Base-by-base conservation (phyloP, 2,888 invertebrate species). In the Athalia rosae region DNA sequence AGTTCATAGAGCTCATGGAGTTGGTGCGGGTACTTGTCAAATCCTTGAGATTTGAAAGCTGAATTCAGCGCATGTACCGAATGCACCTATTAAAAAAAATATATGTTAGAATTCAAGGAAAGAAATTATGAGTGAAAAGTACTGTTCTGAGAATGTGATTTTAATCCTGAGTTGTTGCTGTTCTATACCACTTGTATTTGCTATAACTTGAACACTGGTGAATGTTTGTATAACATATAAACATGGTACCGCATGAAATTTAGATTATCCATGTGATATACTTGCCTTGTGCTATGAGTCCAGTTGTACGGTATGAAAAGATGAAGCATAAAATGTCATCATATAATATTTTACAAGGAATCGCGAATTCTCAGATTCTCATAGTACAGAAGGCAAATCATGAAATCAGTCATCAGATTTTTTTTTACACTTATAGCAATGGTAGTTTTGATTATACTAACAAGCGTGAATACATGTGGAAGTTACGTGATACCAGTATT, bases 221-320 rank as follows among this genome's bases (percentile, higher is more conserved):
- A 53, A 53, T 67, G 50, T 53, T n/a, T 67, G 28, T 59, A n/a
- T 13, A 9, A 48, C 53, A 64, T 47, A 13, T 47, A 64, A 64
- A 64, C 64, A 47, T 41, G 62, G 3, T 62, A 67, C 28, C 53
- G 50, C 50, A 67, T 50, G 67, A 67, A 67, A 67, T 71, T 58
- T 45, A 56, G 56, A 71, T 6, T 58, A 58, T 43, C 50, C 69
- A 71, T 71, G 45, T 71, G 56, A 86, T 86, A 88, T 89, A 89
- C 89, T 89, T 89, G 89, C 89, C 89, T 89, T 89, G 88, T 84
- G 86, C 88, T 89, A 88, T 85, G 85, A 86, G 87, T 89, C 89
- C 89, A 89, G 89, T 88, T 87, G 89, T 88, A 89, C 84, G 82
- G 85, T 85, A 85, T 86, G 86, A 87, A 87, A 86, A 87, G 85